phyloP scores from a whole-genome alignment of 1,140 invertebrate genomes.

The Liolophura sinensis region DNA sequence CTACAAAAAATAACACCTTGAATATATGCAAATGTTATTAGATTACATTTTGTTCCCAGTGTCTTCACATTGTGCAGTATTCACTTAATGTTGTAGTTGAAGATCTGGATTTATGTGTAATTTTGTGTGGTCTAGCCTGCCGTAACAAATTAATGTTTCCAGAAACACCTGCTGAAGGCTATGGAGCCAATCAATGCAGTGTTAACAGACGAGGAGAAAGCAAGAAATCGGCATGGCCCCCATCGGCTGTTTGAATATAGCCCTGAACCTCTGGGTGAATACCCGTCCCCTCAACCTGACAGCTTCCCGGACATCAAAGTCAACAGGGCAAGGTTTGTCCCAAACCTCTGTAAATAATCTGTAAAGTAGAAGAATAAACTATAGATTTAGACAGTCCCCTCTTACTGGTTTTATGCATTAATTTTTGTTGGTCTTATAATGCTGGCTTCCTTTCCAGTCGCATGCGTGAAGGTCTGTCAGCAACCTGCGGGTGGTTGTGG shows the following conservation, averaged over 20 bases:
- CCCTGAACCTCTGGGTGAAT: conserved; percentile 63
- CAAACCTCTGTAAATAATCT: too few species aligned
- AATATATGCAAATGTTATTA: background rate
- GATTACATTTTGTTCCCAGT: background rate
- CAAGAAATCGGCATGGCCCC: conserved; percentile 81
- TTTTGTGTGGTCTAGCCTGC: too few species aligned
- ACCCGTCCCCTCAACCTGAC: conserved; percentile 62
- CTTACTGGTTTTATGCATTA: too few species aligned
- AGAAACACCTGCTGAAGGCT: conserved; percentile 72
- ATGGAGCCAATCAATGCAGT: conserved; percentile 73
- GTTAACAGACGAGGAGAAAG: conserved; percentile 73
- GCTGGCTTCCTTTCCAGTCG: too few species aligned
- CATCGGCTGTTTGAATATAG: conserved; percentile 77
- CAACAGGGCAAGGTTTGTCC: conserved; percentile 63
- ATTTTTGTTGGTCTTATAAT: too few species aligned
- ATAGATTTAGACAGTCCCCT: too few species aligned
- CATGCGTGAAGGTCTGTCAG: too few species aligned
- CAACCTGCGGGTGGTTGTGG: too few species aligned
- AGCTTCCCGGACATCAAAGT: conserved; percentile 69
- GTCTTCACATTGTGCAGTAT: background rate
- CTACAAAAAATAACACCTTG: background rate
- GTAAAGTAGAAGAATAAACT: too few species aligned
- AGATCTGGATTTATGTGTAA: background rate
- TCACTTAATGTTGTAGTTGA: conserved; percentile 3
- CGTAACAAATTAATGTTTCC: conserved; percentile 26